Evolutionary conservation across 2,113 vertebrate species (phyloP), one percentile per base, ranked within the genome.

Genomic region (Labeo rohita): DNA sequence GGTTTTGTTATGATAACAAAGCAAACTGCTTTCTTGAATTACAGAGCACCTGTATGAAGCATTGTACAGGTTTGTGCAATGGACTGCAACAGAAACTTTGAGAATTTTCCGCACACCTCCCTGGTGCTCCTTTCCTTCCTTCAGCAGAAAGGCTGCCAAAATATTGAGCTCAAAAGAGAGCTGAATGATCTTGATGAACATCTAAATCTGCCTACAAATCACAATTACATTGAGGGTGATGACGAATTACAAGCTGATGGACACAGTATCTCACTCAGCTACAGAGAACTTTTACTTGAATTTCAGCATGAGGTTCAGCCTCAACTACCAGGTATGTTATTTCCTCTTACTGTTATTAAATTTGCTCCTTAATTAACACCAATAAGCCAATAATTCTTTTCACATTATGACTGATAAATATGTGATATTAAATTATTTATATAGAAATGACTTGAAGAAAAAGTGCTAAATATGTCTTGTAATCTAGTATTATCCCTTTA

Each of bases 221-320:
- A 13, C 72, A 86, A 86, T 78, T 56, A 59, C 3, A 2, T 3
- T 2, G 50, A 54, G 4, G 86, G 85, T 1, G 89, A 92, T 0
- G 94, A 89, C 1, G 88, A 90, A 13, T 75, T 95, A 3, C 92
- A 95, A 66, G 75, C 89, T 0, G 95, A 95, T 9, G 94, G 95
- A 1, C 88, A 93, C 47, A 61, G 59, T 39, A 18, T 18, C 1
- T n/a, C 34, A 18, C 4, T n/a, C 45, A 6, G 18, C 50, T 49
- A 84, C 23, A 28, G 18, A 0, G 1, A 2, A 0, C 16, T 12
- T 12, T 1, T 91, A 0, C 18, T 11, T 0, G 91, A 88, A 1
- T 6, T 93, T 3, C 63, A 77, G 39, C 90, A 92, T 0, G 49
- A 65, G 5, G 87, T 86, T 63, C 89, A 86, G 0, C 87, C 87